Evolutionary conservation across 1,140 invertebrate species (phyloP).

Genomic region (Papilio polytes): DNA sequence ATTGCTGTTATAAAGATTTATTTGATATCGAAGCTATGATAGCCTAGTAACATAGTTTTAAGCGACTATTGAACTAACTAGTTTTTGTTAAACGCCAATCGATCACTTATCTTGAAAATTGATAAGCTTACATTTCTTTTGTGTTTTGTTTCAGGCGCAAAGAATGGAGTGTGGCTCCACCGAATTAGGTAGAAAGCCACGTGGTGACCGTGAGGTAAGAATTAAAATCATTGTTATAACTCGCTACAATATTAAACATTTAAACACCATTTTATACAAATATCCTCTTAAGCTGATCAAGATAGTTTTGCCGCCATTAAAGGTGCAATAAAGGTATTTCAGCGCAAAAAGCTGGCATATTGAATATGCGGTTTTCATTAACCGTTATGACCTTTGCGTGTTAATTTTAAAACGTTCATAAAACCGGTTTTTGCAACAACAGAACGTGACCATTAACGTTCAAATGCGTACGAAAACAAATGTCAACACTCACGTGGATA

Average conservation of each 20-base stretch:
- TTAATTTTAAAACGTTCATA: slow-evolving; percentile 28
- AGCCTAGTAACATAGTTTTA: neutral
- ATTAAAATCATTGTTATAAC: neutral
- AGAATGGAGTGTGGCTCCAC: slow-evolving; percentile 76
- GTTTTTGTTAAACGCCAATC: neutral
- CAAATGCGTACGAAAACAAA: slow-evolving; percentile 24
- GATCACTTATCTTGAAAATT: neutral
- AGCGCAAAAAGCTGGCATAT: neutral
- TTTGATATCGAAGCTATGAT: slow-evolving; percentile 10
- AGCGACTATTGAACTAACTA: neutral
- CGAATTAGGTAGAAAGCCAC: slow-evolving; percentile 73
- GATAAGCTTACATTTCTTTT: slow-evolving; percentile 12
- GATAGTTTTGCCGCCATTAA: neutral
- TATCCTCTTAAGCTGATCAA: neutral
- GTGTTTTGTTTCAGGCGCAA: slow-evolving; percentile 71
- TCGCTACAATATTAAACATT: neutral
- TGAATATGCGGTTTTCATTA: slow-evolving; percentile 13
- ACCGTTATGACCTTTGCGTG: slow-evolving; percentile 22
- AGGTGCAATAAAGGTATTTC: slow-evolving; percentile 9
- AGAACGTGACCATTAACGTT: slow-evolving; percentile 16
- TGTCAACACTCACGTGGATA: slow-evolving; percentile 38
- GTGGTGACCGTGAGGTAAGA: slow-evolving; percentile 59
- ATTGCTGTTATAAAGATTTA: slow-evolving; percentile 1
- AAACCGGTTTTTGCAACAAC: slow-evolving; percentile 32
- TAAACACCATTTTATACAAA: slow-evolving; percentile 1